Percentiles rank a stretch among this genome's conserved stretches.
These are phyloP conservation scores for Umimayanthus kanabou DNA, from an alignment of 92 coral and sea anemone species.

Conservation along the genomic window DNA sequence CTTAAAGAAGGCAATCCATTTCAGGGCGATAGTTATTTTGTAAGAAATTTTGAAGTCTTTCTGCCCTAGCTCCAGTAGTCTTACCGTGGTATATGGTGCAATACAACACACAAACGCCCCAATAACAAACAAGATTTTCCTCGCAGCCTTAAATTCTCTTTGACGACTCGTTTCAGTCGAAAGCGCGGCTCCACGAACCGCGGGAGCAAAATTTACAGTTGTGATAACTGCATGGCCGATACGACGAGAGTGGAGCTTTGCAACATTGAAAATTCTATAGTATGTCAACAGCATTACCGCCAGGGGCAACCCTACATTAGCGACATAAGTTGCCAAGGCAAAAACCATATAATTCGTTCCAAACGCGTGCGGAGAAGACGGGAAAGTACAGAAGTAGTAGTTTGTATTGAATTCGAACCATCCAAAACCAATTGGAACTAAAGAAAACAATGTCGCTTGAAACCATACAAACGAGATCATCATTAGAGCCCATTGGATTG, in stretches of 20 bases:
- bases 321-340: constrained; percentile 69
- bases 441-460: constrained; percentile 77
- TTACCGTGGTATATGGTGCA: constrained; percentile 84
- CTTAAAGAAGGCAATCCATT: constrained; percentile 91
- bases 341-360: constrained; percentile 64
- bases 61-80: constrained; percentile 68
- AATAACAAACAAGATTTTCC: constrained; percentile 93
- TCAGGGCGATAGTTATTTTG: constrained; percentile 70
- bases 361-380: constrained; percentile 59
- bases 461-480: constrained; percentile 87
- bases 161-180: constrained; percentile 90
- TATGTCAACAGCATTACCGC: constrained; percentile 78
- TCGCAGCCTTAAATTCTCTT: constrained; percentile 93
- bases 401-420: constrained; percentile 81
- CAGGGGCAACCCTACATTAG: constrained; percentile 83
- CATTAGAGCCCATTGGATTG: constrained; percentile 80
- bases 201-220: constrained; percentile 76
- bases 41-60: constrained; percentile 51
- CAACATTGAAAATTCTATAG: constrained; percentile 91
- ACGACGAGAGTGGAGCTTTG: constrained; percentile 87
- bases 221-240: constrained; percentile 94
- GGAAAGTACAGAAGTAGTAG: constrained; percentile 88
- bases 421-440: constrained; percentile 73
- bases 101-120: constrained; percentile 93
- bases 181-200: constrained; percentile 61